Conservation (phyloP, 2,797 vertebrate species). For the Cetoscarus ocellatus region DNA sequence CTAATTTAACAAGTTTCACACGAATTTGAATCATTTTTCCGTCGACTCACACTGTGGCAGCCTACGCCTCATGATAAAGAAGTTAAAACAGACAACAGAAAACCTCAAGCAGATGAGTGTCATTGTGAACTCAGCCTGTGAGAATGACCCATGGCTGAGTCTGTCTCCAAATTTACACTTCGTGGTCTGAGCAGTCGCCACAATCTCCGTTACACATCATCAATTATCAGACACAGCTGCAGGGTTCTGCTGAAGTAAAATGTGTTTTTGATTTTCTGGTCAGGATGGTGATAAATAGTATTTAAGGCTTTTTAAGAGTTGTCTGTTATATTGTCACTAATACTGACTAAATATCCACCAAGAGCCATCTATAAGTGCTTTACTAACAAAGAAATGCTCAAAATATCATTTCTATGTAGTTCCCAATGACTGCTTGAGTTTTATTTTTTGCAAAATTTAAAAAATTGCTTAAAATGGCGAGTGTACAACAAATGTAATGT, state of each 20-base stretch:
- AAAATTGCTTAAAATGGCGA: no score
- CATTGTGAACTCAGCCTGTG: constrained; percentile 26
- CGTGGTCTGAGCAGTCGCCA: constrained; percentile 41
- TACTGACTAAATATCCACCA: background rate
- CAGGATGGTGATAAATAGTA: background rate
- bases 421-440: no score
- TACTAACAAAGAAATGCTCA: no score
- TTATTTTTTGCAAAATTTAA: no score
- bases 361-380: background rate
- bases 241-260: constrained; percentile 3
- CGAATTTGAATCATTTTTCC: constrained; percentile 55
- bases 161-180: constrained; percentile 37
- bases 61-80: constrained; percentile 24
- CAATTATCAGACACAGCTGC: background rate
- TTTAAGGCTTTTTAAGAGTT: background rate
- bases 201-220: constrained; percentile 21
- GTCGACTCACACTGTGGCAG: constrained; percentile 43
- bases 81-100: constrained; percentile 30
- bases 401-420: no score
- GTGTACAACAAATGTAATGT: no score
- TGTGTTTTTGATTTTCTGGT: constrained; percentile 15
- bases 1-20: constrained; percentile 24
- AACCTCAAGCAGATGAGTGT: constrained; percentile 50
- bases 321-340: background rate
- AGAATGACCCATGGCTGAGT: constrained; percentile 45